phyloP scores from a whole-genome alignment of 2,888 invertebrate species.

The Tortricodes alternella region DNA sequence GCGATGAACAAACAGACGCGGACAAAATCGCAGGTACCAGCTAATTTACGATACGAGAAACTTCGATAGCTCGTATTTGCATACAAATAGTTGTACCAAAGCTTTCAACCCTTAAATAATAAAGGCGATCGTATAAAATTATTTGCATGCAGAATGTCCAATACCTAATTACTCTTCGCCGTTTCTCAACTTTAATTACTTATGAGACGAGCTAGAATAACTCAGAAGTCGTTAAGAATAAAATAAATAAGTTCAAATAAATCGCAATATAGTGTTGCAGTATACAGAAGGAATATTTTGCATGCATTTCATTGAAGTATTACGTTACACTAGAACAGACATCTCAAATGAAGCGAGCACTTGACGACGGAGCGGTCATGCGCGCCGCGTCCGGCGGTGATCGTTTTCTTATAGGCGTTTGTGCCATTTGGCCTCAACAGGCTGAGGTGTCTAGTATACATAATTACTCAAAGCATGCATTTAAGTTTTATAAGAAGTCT shows the following conservation, averaged over 20 bases:
- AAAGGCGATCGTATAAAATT: slow-evolving; percentile 12
- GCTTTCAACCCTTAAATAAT: slow-evolving; percentile 1
- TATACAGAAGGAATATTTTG: neutral
- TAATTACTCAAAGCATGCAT: no score
- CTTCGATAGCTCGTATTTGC: slow-evolving; percentile 10
- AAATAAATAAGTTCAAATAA: slow-evolving; percentile 28
- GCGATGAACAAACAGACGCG: no score
- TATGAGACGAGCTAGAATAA: slow-evolving; percentile 27
- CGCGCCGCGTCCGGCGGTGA: no score
- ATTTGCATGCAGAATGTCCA: slow-evolving; percentile 15
- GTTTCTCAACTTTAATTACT: slow-evolving; percentile 13
- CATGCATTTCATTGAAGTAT: no score
- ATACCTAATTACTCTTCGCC: slow-evolving; percentile 13
- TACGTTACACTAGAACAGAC: no score
- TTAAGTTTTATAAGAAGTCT: no score
- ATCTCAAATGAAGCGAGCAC: no score
- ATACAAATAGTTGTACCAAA: slow-evolving; percentile 14
- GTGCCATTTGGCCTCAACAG: no score
- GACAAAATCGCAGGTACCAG: no score
- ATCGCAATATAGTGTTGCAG: neutral
- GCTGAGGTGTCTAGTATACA: no score
- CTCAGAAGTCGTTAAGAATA: slow-evolving; percentile 37
- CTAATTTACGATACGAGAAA: neutral
- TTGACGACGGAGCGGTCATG: no score
- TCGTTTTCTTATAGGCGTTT: no score